phyloP scores from a whole-genome alignment of 1,140 invertebrate genomes.

The Neoseiulus cucumeris region DNA sequence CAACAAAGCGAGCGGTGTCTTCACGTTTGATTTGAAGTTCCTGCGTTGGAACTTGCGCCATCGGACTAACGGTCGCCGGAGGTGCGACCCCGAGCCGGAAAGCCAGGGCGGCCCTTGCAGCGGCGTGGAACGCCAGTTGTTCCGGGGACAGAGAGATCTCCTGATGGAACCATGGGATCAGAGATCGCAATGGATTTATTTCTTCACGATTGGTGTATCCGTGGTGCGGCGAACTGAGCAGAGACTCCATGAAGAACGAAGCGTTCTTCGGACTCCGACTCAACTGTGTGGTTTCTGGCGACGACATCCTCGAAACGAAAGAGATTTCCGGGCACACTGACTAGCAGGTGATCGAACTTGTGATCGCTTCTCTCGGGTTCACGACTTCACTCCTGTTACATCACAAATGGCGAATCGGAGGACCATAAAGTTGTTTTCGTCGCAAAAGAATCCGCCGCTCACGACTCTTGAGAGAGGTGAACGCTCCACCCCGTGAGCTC shows the following conservation, averaged over 20 bases:
- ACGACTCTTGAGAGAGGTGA: no score
- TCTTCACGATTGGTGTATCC: neutral
- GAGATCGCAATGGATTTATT: neutral
- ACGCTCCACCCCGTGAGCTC: no score
- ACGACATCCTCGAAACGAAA: neutral
- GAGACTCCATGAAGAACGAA: constrained; percentile 5
- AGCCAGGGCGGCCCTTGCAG: neutral
- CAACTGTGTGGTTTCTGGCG: neutral
- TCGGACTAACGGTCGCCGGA: neutral
- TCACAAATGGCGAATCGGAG: no score
- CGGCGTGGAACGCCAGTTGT: neutral
- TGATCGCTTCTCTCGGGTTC: no score
- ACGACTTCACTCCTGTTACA: no score
- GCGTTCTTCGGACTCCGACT: neutral
- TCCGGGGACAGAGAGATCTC: neutral
- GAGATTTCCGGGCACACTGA: no score
- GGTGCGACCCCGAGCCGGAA: neutral
- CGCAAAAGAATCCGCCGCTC: no score
- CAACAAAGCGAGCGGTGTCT: neutral
- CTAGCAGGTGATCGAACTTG: no score
- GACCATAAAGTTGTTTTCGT: no score
- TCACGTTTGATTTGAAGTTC: neutral
- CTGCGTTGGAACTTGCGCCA: neutral
- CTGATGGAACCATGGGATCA: neutral
- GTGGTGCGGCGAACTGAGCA: neutral